Base-by-base conservation (phyloP, 2,888 invertebrate genomes). In the Crioceris asparagi region DNA sequence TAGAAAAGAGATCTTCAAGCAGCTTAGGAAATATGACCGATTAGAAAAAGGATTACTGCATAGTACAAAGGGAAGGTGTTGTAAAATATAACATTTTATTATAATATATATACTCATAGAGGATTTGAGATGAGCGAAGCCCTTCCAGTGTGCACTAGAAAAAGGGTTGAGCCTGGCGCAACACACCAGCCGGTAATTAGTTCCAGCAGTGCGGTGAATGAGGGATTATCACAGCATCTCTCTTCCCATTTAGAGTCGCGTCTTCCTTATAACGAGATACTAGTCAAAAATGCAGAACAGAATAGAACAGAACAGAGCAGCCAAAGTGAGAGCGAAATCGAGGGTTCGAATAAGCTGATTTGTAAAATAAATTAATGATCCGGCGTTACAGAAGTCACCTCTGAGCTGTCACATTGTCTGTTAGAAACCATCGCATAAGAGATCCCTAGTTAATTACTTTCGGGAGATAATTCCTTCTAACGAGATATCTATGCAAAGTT, bases 311-410 rank as follows among this genome's bases (percentile, higher is more conserved):
- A 10, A 17, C 32, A 19, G 12, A 12, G 30, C 37, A 32, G 25
- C 30, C 38, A 12, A 26, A 43, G 29, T 25, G 34, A 36, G 39
- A 39, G 36, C n/a, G 3, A 25, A 4, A 25, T 3, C 6, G 25
- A 25, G 57, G 60, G 58, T 56, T 57, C 56, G 56, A 57, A 57
- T 64, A 64, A 64, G 64, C 64, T 63, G 62, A 63, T 63, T 64
- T 63, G 60, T 60, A 61, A 62, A 62, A 63, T 62, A 63, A 63
- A 64, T 63, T 63, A 63, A 63, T 63, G 64, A 64, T 62, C 59
- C 54, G 54, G 55, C 56, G 61, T 61, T 57, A 56, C 59, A 59
- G 54, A 56, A 62, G 61, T 63, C 62, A 61, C 62, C 62, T 63
- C 59, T 45, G 49, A 57, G 57, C 60, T 62, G 62, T 62, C 63